Evolutionary conservation across 2,113 vertebrate genomes (phyloP), one percentile per base, ranked within the genome.

Genomic region (Lycocorax pyrrhopterus): DNA sequence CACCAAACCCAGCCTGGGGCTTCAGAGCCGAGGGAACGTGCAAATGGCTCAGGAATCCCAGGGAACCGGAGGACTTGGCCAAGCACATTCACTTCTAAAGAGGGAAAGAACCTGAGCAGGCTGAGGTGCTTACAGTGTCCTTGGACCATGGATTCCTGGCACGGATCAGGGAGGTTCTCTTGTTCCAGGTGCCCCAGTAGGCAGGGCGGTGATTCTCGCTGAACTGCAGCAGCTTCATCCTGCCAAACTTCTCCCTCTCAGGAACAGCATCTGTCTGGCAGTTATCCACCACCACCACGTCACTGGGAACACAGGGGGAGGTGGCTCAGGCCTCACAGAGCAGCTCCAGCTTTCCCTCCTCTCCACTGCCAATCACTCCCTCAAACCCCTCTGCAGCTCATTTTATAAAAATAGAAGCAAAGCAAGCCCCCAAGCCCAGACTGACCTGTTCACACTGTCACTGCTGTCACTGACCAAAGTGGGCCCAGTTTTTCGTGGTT

Each of bases 151-250:
- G 99, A n/a, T 97, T 98, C 52, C 99, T 98, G 5, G 99, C 97
- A 1, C 88, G 98, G 92, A 99, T 98, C 41, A 96, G 20, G 0
- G 53, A 17, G 16, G 98, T 99, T 52, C 83, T 98, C 96, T 98
- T 99, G 77, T 98, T 99, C 98, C 99, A 99, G 0, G 99, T 99
- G 29, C 99, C 99, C 99, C 99, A 99, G 97, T 99, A 99, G 0
- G 99, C 99, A 30, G 99, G 99, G 25, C 99, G 99, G 92, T 99
- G 98, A 52, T 99, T 99, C 94, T 98, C 98, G 19, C 96, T 98
- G 75, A 99, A 99, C 97, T 99, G 99, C 71, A 99, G 97, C 6
- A 99, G 98, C 89, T 99, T 99, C 99, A 99, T 99, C 35, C 98
- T 97, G 32, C 99, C 99, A 3, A 98, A 98, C 56, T 89, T 98